Evolutionary conservation across 2,113 vertebrate genomes (phyloP), one percentile per base, ranked within the genome.

Genomic region (Dendropsophus ebraccatus): DNA sequence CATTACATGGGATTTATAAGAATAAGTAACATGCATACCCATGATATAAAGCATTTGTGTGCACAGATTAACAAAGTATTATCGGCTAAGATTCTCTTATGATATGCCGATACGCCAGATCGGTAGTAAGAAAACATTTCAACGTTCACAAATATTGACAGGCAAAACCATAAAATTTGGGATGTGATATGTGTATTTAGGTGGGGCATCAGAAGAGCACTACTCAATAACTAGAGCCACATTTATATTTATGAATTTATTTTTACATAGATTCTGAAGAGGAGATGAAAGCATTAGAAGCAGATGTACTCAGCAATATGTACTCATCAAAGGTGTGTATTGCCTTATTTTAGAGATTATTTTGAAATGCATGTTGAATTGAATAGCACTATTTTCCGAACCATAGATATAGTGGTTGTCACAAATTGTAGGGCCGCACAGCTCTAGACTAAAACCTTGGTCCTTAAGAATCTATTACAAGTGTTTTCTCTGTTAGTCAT

Each of bases 251-350:
- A 19, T 77, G 21, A 10, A 32, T 78, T 32, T 79, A 21, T 41
- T 45, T 41, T 94, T 91, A 91, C 80, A 80, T 93, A 98, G 97
- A 97, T 88, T 94, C 96, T 54, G 95, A 97, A 89, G 95, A 96
- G 91, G 95, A 96, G 87, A 95, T 96, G 92, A 95, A 95, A 91
- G 92, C 91, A 0, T 88, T 97, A 82, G 96, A 97, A 89, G 93
- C 96, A 91, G 96, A 98, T 91, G 93, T 98, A 87, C 92, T 99
- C 92, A 95, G 94, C 91, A 96, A 93, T 90, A 94, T 98, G 90
- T 94, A 96, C 88, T 91, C 95, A 90, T 95, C 96, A 90, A 97
- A 97, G 97, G 97, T 99, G 95, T 87, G 86, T 87, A 73, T 88
- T 91, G 89, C 81, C 25, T 52, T 52, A 52, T 54, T 77, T 4